These are phyloP conservation scores for Tragulus kanchil DNA, from an alignment of 2,113 vertebrate species.

Conservation along the genomic window DNA sequence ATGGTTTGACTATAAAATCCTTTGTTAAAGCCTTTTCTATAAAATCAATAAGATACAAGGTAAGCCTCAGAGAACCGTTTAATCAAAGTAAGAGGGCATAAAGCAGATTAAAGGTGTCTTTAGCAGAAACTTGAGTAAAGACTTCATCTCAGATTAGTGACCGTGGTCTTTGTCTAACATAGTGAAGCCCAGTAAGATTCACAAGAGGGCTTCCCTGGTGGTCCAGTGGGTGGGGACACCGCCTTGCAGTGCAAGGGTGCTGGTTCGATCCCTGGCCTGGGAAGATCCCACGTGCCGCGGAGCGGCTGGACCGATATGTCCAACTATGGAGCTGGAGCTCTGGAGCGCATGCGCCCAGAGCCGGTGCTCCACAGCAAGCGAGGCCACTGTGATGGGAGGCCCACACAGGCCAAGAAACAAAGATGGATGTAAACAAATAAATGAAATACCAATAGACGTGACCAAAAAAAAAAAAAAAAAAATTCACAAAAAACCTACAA, in stretches of 20 bases:
- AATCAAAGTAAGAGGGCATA: not conserved
- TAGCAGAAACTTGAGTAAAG: not conserved
- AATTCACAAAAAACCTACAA: not conserved
- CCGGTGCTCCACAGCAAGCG: no score
- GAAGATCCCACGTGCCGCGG: no score
- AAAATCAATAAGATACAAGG: not conserved
- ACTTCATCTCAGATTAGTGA: not conserved
- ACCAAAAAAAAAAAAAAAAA: not conserved
- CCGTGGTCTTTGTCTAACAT: not conserved
- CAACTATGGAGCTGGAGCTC: no score
- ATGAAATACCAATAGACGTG: no score
- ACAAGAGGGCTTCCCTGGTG: not conserved
- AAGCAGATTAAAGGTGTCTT: not conserved
- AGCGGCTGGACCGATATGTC: no score
- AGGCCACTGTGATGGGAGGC: no score
- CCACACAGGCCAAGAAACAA: no score
- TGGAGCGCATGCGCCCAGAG: no score
- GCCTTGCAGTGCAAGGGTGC: no score
- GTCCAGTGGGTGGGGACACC: no score
- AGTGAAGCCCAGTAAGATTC: not conserved
- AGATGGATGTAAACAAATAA: no score
- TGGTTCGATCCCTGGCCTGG: no score
- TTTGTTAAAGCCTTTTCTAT: not conserved
- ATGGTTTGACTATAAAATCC: not conserved
- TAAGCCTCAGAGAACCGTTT: not conserved